Base-by-base conservation (phyloP, 2,797 vertebrate genomes). In the Bradypodion pumilum region DNA sequence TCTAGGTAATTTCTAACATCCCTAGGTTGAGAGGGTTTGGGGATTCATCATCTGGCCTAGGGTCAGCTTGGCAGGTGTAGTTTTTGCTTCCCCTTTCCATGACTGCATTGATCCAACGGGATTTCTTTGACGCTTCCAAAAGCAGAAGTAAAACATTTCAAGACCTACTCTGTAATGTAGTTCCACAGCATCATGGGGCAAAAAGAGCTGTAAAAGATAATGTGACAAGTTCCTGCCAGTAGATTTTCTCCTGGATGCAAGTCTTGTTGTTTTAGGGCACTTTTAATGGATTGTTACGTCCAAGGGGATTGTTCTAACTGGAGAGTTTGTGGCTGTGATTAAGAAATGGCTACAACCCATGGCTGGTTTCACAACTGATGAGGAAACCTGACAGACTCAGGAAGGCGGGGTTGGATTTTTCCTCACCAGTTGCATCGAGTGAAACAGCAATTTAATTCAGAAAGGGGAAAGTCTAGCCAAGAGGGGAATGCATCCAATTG, bases 261-360 rank as follows among this genome's bases (percentile, higher is more conserved):
- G 74, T 27, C 37, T 83, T 78, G 37, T 52, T 25, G 15, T 83
- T 83, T 77, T 69, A 77, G 63, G 63, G 12, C 63, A 56, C 44
- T 69, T 83, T 83, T 70, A 83, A 83, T 83, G 49, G 82, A 70
- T 77, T 69, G 82, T 78, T 46, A 60, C 74, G 69, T 77, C 77
- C 74, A 32, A n/a, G 37, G 82, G 74, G 74, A 83, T 77, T 69
- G 74, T 78, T 83, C 74, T 83, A 78, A 70, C 74, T 69, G n/a
- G 74, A 83, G 52, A 68, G 74, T 23, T 69, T 35, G 37, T 69
- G 83, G 74, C 65, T 68, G 82, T 78, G 52, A 83, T 69, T 77
- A 70, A 63, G 74, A 83, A 83, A 77, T 1, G 35, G 65, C 40
- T 83, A 25, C 82, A 77, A 60, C 49, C n/a, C 66, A 8, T 1